A percentile compares a stretch with the other conserved stretches of the same genome.
Conservation (phyloP, 2,797 vertebrate species). For the Acropternis orthonyx region DNA sequence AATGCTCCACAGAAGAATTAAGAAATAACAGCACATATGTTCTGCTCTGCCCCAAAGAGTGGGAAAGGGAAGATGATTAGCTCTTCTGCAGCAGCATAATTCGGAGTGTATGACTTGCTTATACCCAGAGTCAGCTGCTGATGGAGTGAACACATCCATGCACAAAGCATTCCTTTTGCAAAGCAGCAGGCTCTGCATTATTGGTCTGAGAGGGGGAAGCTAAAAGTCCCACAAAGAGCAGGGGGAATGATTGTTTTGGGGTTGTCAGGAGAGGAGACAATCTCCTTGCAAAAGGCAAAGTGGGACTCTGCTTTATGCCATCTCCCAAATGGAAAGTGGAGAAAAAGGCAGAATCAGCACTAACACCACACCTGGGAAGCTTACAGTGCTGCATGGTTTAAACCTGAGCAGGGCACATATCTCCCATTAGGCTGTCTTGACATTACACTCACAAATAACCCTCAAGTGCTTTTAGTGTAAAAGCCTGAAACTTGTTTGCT, state of each 20-base stretch:
- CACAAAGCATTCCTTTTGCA: neutral
- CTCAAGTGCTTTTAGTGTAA: conserved; percentile 59
- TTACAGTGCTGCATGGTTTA: neutral
- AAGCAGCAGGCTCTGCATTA: neutral
- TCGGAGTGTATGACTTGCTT: neutral
- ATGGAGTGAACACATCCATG: neutral
- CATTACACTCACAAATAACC: conserved; percentile 47
- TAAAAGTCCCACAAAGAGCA: neutral
- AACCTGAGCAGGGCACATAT: neutral
- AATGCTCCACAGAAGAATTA: conserved; percentile 39
- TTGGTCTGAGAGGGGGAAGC: neutral
- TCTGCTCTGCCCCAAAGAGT: conserved; percentile 10
- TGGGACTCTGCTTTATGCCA: neutral
- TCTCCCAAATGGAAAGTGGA: conserved; percentile 43
- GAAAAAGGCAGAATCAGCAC: conserved; percentile 60
- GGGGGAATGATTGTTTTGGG: neutral
- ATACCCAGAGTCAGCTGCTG: neutral
- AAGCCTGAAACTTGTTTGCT: conserved; percentile 58
- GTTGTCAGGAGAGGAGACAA: neutral
- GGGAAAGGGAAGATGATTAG: neutral
- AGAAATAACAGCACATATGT: conserved; percentile 27
- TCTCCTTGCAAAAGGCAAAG: conserved; percentile 22
- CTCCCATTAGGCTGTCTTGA: conserved; percentile 44
- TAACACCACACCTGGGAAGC: conserved; percentile 46
- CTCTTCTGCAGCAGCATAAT: neutral